Conservation (phyloP, 2,113 vertebrate genomes). For the Megatriorchis doriae region DNA sequence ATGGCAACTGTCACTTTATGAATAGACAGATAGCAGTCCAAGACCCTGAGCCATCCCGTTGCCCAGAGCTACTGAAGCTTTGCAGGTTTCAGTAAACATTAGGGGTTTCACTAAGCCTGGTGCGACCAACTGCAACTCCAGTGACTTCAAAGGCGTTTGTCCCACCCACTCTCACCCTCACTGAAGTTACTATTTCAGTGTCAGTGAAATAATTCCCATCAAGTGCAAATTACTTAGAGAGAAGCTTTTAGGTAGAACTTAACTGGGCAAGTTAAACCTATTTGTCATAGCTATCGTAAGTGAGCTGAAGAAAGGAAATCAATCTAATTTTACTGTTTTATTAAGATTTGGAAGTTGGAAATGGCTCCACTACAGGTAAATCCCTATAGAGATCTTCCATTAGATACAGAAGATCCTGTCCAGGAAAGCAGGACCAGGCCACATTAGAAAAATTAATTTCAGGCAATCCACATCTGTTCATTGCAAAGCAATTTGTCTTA, state of each 20-base stretch:
- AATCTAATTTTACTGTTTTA: background rate
- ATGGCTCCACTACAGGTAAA: background rate
- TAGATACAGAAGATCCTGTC: background rate
- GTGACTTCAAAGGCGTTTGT: background rate
- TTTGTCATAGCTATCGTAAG: background rate
- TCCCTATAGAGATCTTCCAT: background rate
- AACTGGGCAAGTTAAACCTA: background rate
- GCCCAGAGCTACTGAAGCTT: background rate
- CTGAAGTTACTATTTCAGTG: background rate
- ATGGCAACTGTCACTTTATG: conserved; percentile 17
- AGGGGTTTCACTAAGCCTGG: background rate
- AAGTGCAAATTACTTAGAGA: background rate
- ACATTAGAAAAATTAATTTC: background rate
- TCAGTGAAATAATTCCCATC: background rate
- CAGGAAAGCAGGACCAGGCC: background rate
- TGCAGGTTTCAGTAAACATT: background rate
- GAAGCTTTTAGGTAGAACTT: background rate
- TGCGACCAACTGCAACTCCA: background rate
- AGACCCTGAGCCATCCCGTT: background rate
- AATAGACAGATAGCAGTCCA: background rate
- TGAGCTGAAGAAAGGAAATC: background rate
- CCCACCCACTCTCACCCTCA: background rate
- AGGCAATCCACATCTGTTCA: background rate
- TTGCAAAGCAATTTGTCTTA: background rate
- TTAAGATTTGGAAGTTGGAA: conserved; percentile 14